Evolutionary conservation across 2,888 invertebrate genomes (phyloP).

Genomic region (Pterostichus madidus): DNA sequence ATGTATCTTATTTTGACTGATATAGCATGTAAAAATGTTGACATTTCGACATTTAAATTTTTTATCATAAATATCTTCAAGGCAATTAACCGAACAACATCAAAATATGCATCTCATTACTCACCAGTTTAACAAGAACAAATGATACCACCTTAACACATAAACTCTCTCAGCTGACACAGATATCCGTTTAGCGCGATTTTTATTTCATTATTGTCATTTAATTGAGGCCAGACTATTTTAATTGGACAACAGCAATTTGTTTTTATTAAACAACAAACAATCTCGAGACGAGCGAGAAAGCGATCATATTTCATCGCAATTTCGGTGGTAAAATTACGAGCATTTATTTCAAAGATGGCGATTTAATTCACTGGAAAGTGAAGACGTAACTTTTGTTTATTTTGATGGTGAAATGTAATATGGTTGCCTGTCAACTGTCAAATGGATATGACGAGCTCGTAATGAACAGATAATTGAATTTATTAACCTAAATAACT

Average conservation of each 20-base stretch:
- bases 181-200: constrained; percentile 15
- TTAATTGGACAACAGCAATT: constrained; percentile 58
- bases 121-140: constrained; percentile 16
- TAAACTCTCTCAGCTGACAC: constrained; percentile 38
- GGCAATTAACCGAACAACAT: constrained; percentile 43
- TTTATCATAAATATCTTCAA: constrained; percentile 29
- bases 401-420: not conserved
- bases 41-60: constrained; percentile 6
- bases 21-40: constrained; percentile 6
- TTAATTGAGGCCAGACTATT: constrained; percentile 58
- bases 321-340: not conserved
- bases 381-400: not conserved
- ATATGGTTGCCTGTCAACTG: constrained; percentile 18
- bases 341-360: constrained; percentile 21
- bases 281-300: constrained; percentile 32
- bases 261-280: constrained; percentile 54
- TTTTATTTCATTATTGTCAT: constrained; percentile 52
- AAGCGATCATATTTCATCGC: constrained; percentile 51
- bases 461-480: constrained; percentile 53
- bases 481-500: constrained; percentile 60
- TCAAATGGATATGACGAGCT: not conserved
- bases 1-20: constrained; percentile 40
- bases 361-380: constrained; percentile 24
- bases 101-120: constrained; percentile 32
- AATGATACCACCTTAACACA: constrained; percentile 29